phyloP scores from a whole-genome alignment of 2,888 invertebrate genomes.

The Drosophila neonasuta region DNA sequence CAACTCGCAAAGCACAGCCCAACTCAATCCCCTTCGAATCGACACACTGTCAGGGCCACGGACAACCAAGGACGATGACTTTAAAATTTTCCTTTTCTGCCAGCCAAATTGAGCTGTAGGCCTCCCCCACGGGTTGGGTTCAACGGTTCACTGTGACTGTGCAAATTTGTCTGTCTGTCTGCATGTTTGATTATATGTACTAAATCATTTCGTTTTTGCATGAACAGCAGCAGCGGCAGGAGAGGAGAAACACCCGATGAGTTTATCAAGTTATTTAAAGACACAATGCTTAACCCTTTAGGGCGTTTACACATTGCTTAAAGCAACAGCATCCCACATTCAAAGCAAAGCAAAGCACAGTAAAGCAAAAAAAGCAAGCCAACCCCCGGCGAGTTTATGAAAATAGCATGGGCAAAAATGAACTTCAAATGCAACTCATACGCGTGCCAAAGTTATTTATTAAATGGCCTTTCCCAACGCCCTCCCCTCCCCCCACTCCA shows the following conservation, averaged over 20 bases:
- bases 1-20: too few species aligned
- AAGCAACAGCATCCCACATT: constrained; percentile 15
- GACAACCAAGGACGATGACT: constrained; percentile 70
- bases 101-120: constrained; percentile 76
- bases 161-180: constrained; percentile 70
- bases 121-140: constrained; percentile 26
- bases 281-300: constrained; percentile 60
- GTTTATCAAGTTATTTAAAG: constrained; percentile 74
- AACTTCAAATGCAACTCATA: constrained; percentile 23
- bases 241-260: constrained; percentile 22
- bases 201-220: constrained; percentile 67
- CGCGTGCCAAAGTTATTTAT: constrained; percentile 14
- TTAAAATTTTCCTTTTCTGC: constrained; percentile 71
- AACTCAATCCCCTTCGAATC: constrained; percentile 1
- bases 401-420: constrained; percentile 25
- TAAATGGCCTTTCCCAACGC: neutral
- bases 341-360: neutral
- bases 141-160: constrained; percentile 46
- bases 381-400: constrained; percentile 18
- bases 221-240: constrained; percentile 6
- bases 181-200: constrained; percentile 68
- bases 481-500: neutral
- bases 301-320: constrained; percentile 27
- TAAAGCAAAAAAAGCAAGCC: neutral
- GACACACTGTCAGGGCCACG: constrained; percentile 32